Percentiles rank a stretch among this genome's conserved stretches.
Evolutionary conservation across 2,797 vertebrate genomes (phyloP).

Genomic region (Tragelaphus oryx): DNA sequence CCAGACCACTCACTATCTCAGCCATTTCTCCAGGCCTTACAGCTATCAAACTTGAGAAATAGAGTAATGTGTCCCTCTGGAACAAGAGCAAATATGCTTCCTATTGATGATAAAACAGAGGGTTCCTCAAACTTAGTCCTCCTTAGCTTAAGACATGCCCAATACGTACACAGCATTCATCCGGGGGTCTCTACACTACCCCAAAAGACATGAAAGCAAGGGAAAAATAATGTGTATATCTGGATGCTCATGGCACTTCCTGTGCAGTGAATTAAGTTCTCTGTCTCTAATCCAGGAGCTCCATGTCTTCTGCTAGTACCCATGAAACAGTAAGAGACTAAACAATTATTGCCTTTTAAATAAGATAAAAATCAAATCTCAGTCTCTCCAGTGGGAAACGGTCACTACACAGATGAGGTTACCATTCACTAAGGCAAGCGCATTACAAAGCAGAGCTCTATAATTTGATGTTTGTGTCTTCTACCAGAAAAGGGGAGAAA

Average conservation of each 20-base stretch:
- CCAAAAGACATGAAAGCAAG: background rate
- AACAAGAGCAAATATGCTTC: background rate
- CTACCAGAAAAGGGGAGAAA: background rate
- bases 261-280: background rate
- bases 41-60: background rate
- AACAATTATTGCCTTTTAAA: background rate
- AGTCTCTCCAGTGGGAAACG: background rate
- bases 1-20: background rate
- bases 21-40: background rate
- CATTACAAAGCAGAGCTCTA: background rate
- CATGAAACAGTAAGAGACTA: background rate
- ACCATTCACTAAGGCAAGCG: background rate
- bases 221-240: background rate
- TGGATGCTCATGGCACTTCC: background rate
- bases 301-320: background rate
- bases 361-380: conserved; percentile 2
- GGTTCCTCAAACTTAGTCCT: background rate
- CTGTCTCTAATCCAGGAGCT: background rate
- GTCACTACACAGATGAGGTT: background rate
- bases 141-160: background rate
- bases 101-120: background rate
- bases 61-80: background rate
- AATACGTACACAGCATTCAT: background rate
- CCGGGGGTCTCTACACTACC: too few species aligned
- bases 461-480: background rate